A percentile compares a stretch with the other conserved stretches of the same genome.
These are phyloP conservation scores for Pangasius mekongensis DNA, from an alignment of 2,797 vertebrate genomes.

Conservation along the genomic window DNA sequence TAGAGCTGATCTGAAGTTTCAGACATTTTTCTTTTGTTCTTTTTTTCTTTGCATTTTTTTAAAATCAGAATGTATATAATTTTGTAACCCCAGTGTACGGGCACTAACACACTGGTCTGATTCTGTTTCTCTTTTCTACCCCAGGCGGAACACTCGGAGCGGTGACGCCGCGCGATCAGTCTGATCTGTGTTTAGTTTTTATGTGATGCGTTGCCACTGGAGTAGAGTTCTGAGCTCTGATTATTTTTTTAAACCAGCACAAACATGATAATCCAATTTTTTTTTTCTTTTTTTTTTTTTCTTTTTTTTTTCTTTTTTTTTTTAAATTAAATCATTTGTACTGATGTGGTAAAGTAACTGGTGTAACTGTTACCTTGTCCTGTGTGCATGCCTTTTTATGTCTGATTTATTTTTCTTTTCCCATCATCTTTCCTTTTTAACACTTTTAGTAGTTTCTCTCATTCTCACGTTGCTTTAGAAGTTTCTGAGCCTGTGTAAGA, in stretches of 20 bases:
- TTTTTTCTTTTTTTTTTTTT: slow-evolving; percentile 40
- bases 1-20: slow-evolving; percentile 45
- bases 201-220: slow-evolving; percentile 56
- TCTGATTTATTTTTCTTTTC: slow-evolving; percentile 21
- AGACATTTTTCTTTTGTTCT: slow-evolving; percentile 15
- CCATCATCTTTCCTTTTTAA: slow-evolving; percentile 29
- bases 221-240: slow-evolving; percentile 44
- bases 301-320: slow-evolving; percentile 31
- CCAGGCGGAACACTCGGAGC: background rate
- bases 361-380: slow-evolving; percentile 55
- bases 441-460: slow-evolving; percentile 42
- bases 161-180: slow-evolving; percentile 43
- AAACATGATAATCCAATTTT: slow-evolving; percentile 21
- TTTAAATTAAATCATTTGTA: slow-evolving; percentile 47
- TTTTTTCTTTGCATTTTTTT: slow-evolving; percentile 22
- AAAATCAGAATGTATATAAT: slow-evolving; percentile 56
- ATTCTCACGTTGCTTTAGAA: slow-evolving; percentile 20
- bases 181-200: slow-evolving; percentile 46
- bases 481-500: slow-evolving; percentile 29
- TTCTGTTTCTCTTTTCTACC: slow-evolving; percentile 31
- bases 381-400: slow-evolving; percentile 54
- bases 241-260: slow-evolving; percentile 35
- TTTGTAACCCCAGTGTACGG: slow-evolving; percentile 50
- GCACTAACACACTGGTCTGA: slow-evolving; percentile 41
- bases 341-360: slow-evolving; percentile 54